Conservation (phyloP, 1,140 invertebrate genomes). For the Drosophila ambigua region DNA sequence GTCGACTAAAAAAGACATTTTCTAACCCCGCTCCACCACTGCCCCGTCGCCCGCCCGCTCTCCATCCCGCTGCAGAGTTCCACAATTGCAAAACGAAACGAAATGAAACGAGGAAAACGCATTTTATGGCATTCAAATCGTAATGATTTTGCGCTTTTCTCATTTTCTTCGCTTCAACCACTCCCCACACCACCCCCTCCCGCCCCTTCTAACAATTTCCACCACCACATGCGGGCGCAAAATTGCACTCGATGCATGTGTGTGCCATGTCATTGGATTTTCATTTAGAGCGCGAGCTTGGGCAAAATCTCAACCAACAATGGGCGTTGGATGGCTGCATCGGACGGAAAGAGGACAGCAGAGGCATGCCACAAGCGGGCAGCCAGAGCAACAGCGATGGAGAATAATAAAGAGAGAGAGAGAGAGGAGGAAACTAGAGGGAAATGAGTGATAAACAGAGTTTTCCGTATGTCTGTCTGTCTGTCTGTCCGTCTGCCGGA, state of each 20-base stretch:
- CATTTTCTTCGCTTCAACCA: constrained; percentile 30
- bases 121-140: constrained; percentile 70
- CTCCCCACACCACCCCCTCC: too few relatives aligned
- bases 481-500: neutral
- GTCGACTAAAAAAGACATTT: constrained; percentile 52
- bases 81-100: constrained; percentile 19
- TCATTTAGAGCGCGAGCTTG: constrained; percentile 30
- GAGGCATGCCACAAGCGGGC: constrained; percentile 21
- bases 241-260: constrained; percentile 47
- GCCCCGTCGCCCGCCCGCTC: neutral
- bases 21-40: constrained; percentile 8
- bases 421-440: neutral
- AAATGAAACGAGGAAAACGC: constrained; percentile 36
- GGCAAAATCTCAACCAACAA: constrained; percentile 35
- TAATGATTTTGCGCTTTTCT: constrained; percentile 65
- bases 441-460: constrained; percentile 26
- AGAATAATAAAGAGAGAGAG: neutral
- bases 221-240: constrained; percentile 60
- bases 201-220: constrained; percentile 33
- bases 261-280: constrained; percentile 45
- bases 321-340: neutral
- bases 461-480: neutral
- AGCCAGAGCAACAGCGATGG: neutral
- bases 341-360: too few relatives aligned
- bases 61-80: neutral